A percentile compares a stretch with the other conserved stretches of the same genome.
Evolutionary conservation across 2,113 vertebrate species (phyloP).

Genomic region (Erythrolamprus reginae): DNA sequence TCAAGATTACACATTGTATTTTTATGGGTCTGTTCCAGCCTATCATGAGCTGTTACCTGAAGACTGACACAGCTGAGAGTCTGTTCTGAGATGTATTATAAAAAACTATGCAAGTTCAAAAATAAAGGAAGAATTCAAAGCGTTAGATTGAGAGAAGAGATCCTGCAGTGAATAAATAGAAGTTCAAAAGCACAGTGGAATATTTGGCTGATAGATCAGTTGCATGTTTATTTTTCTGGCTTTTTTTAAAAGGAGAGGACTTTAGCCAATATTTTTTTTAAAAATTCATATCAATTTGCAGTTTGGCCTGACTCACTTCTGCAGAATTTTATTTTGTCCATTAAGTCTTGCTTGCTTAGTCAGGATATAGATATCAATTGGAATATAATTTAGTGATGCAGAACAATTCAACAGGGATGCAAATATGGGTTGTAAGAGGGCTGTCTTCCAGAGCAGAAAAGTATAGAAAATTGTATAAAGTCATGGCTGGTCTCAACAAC

Average conservation of each 20-base stretch:
- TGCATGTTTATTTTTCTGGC: slow-evolving; percentile 27
- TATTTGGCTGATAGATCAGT: slow-evolving; percentile 20
- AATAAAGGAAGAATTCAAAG: slow-evolving; percentile 59
- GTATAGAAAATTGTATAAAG: not conserved
- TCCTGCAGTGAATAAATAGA: slow-evolving; percentile 35
- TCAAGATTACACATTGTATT: slow-evolving; percentile 74
- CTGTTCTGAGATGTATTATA: slow-evolving; percentile 58
- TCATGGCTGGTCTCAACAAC: not conserved
- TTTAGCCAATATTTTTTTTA: not conserved
- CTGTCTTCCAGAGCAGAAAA: not conserved
- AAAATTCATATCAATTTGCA: not conserved
- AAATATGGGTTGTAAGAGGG: not conserved
- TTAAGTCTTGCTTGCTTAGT: not conserved
- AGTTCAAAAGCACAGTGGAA: slow-evolving; percentile 12
- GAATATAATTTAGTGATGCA: not conserved
- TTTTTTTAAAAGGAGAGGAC: not conserved
- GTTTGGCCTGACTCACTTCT: not conserved
- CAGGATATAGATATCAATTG: not conserved
- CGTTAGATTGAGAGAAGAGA: slow-evolving; percentile 34
- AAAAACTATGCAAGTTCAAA: slow-evolving; percentile 54
- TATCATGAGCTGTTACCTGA: slow-evolving; percentile 54
- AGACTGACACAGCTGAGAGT: slow-evolving; percentile 52
- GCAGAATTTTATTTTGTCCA: not conserved
- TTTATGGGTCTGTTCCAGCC: slow-evolving; percentile 64
- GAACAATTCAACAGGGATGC: no score